A percentile compares a stretch with the other conserved stretches of the same genome.
Evolutionary conservation across 2,797 vertebrate species (phyloP).

Genomic region (Neosalanx taihuensis): DNA sequence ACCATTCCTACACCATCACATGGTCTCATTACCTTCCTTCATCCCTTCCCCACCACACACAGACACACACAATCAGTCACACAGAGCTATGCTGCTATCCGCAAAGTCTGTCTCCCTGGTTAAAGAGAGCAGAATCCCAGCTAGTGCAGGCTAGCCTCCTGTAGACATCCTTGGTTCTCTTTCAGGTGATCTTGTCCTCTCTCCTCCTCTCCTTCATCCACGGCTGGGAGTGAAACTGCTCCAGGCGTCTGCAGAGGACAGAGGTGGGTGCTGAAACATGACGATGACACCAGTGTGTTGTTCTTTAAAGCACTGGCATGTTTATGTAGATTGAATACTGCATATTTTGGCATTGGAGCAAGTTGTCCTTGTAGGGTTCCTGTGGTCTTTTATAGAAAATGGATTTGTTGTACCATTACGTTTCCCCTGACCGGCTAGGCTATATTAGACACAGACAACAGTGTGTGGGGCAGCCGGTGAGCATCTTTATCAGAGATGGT

Average conservation of each 20-base stretch:
- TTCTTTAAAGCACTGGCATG: conserved; percentile 6
- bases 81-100: conserved; percentile 24
- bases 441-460: conserved; percentile 1
- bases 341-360: not conserved
- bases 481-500: not conserved
- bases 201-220: conserved; percentile 19
- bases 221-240: conserved; percentile 37
- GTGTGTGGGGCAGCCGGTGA: not conserved
- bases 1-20: conserved; percentile 13
- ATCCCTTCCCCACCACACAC: conserved; percentile 16
- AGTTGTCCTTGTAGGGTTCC: not conserved
- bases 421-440: conserved; percentile 7
- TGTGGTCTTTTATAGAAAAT: not conserved
- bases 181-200: conserved; percentile 7
- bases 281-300: conserved; percentile 17
- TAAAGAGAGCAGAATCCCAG: conserved; percentile 30
- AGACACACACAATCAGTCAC: conserved; percentile 4
- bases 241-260: conserved; percentile 40
- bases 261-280: conserved; percentile 43
- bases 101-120: conserved; percentile 38
- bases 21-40: conserved; percentile 1
- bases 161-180: conserved; percentile 19
- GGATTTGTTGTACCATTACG: not conserved
- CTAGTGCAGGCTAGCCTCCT: conserved; percentile 28
- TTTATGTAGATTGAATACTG: not conserved